Base-by-base conservation (phyloP, 2,888 invertebrate species). In the Marronus borbonicus region DNA sequence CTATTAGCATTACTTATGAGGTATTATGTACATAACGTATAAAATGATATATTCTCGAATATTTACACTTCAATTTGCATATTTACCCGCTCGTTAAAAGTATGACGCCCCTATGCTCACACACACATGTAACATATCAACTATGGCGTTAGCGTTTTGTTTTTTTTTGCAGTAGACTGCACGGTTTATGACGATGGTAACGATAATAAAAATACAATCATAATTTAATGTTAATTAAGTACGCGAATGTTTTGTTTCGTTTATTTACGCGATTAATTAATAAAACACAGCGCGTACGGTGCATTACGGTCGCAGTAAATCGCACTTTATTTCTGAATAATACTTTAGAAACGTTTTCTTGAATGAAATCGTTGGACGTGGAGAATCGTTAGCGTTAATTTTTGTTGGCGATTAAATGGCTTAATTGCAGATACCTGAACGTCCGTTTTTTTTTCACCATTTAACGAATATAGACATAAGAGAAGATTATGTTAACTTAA, bases 171-270 rank as follows among this genome's bases (percentile, higher is more conserved):
- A 58, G 20, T 20, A 58, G 55, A 58, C 55, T 20, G 17, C 55
- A 58, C 55, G n/a, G 31, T 62, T 62, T 62, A 62, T 62, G n/a
- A 31, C 62, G 20, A 14, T 62, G 14, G 28, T 62, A 62, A 62
- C 31, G 31, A 24, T 68, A 49, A 68, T 68, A 50, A 44, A 68
- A 68, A 44, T 49, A 68, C 68, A 68, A 49, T 68, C 62, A 62
- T 62, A 62, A 62, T 62, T 31, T 31, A 50, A 20, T 68, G 68
- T 68, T 68, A 68, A 68, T 68, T 68, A 68, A 68, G 24, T 49
- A 49, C 68, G 49, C 49, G 8, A 68, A 68, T 49, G 20, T 44
- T 68, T 44, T 49, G 49, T 68, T 68, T 68, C 44, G 44, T 66
- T 66, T 49, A 68, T 68, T 68, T 68, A 68, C 44, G 24, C 49